phyloP scores from a whole-genome alignment of 2,888 invertebrate species.

The Drosophila ustulata region DNA sequence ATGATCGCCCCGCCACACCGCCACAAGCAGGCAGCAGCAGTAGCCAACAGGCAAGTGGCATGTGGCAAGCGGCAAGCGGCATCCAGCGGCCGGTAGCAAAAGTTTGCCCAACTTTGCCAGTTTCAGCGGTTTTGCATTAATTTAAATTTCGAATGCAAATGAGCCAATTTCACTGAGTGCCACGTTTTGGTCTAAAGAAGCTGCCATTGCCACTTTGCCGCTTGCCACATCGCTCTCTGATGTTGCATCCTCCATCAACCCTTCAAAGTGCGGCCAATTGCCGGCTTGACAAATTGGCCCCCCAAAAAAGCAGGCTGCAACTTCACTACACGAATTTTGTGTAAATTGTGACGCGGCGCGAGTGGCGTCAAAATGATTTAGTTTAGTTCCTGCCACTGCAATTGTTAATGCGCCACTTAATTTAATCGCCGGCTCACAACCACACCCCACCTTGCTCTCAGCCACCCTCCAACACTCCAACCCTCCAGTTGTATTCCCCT shows the following conservation, averaged over 20 bases:
- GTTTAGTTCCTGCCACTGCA: conserved; percentile 61
- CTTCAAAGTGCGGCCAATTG: conserved; percentile 71
- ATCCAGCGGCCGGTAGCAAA: conserved; percentile 49
- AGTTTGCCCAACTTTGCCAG: conserved; percentile 74
- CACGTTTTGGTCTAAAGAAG: conserved; percentile 63
- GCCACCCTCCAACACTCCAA: neutral
- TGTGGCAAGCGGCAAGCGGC: conserved; percentile 19
- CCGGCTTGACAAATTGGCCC: conserved; percentile 77
- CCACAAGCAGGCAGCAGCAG: neutral
- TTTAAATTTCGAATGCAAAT: conserved; percentile 84
- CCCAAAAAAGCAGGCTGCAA: conserved; percentile 40
- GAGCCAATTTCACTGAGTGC: conserved; percentile 82
- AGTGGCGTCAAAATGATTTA: conserved; percentile 82
- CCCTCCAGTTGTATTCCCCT: neutral
- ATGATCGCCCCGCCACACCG: conserved; percentile 67
- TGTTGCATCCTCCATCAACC: conserved; percentile 43
- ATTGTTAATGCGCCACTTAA: conserved; percentile 73
- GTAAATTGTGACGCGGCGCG: conserved; percentile 71
- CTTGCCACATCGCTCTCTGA: conserved; percentile 5
- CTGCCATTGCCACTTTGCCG: conserved; percentile 5
- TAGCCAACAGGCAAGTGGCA: conserved; percentile 30
- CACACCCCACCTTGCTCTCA: neutral
- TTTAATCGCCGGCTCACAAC: conserved; percentile 57
- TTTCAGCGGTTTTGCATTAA: conserved; percentile 81
- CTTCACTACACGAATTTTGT: conserved; percentile 53